phyloP scores from a whole-genome alignment of 2,888 invertebrate genomes.

The Noctuana brunneofusca region DNA sequence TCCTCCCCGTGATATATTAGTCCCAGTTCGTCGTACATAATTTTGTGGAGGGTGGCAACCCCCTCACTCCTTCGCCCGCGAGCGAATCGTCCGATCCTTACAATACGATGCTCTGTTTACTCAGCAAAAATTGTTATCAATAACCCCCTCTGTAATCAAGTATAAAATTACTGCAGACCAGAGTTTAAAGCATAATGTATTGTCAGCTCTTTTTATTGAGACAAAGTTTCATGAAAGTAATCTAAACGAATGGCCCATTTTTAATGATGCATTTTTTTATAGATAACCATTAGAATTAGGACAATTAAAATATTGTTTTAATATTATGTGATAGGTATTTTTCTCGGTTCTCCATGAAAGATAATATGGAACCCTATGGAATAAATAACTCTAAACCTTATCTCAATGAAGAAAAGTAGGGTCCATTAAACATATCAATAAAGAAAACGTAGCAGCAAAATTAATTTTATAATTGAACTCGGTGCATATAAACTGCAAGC shows the following conservation, averaged over 20 bases:
- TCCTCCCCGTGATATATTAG: slow-evolving; percentile 83
- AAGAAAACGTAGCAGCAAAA: not conserved
- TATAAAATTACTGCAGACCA: slow-evolving; percentile 19
- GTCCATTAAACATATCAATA: not conserved
- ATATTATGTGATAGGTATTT: no score
- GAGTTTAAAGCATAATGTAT: slow-evolving; percentile 5
- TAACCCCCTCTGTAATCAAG: slow-evolving; percentile 33
- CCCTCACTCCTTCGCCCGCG: slow-evolving; percentile 64
- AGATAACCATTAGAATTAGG: no score
- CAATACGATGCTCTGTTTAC: slow-evolving; percentile 81
- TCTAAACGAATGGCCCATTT: not conserved
- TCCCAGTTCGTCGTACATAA: slow-evolving; percentile 84
- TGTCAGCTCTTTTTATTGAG: not conserved
- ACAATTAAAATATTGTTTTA: no score
- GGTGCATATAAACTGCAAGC: not conserved
- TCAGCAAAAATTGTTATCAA: slow-evolving; percentile 40
- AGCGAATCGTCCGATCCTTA: slow-evolving; percentile 67
- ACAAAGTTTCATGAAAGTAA: not conserved
- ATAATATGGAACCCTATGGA: no score
- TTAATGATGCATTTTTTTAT: no score
- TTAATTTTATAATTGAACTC: slow-evolving; percentile 2
- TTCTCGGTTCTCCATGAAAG: no score
- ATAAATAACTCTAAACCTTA: no score
- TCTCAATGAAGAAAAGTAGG: not conserved
- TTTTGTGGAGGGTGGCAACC: slow-evolving; percentile 76